phyloP scores from a whole-genome alignment of 1,140 invertebrate genomes.

The Gryon sp. region DNA sequence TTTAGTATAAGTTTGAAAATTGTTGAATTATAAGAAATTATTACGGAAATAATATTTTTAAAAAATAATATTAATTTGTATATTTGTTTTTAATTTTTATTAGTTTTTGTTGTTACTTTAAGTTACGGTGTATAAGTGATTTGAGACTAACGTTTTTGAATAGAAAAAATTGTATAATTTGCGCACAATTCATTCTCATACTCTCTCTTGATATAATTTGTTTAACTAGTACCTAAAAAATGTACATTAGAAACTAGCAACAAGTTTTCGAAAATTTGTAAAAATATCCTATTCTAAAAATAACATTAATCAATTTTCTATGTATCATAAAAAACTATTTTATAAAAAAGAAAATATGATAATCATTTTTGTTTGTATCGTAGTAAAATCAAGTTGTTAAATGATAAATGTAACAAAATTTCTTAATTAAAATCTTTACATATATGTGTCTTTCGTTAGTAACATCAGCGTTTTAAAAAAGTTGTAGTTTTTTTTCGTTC shows the following conservation, averaged over 20 bases:
- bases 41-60: too few species aligned
- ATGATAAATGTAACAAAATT: slow-evolving; percentile 31
- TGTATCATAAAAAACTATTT: slow-evolving; percentile 39
- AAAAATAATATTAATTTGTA: too few species aligned
- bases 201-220: slow-evolving; percentile 8
- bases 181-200: slow-evolving; percentile 4
- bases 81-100: too few species aligned
- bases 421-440: slow-evolving; percentile 32
- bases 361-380: neutral
- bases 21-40: too few species aligned
- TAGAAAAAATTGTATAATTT: slow-evolving; percentile 5
- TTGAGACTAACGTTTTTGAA: neutral
- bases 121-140: slow-evolving; percentile 7
- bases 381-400: slow-evolving; percentile 20
- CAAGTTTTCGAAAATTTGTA: slow-evolving; percentile 38
- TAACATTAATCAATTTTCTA: slow-evolving; percentile 41
- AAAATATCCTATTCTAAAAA: slow-evolving; percentile 39
- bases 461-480: slow-evolving; percentile 28
- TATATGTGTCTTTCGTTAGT: slow-evolving; percentile 35
- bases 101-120: too few species aligned
- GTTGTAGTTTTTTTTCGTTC: slow-evolving; percentile 13
- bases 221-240: slow-evolving; percentile 29
- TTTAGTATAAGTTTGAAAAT: too few species aligned
- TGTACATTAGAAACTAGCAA: slow-evolving; percentile 42
- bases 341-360: slow-evolving; percentile 32